A percentile compares a stretch with the other conserved stretches of the same genome.
Conservation (phyloP, 2,113 vertebrate genomes). For the Tachycineta bicolor region DNA sequence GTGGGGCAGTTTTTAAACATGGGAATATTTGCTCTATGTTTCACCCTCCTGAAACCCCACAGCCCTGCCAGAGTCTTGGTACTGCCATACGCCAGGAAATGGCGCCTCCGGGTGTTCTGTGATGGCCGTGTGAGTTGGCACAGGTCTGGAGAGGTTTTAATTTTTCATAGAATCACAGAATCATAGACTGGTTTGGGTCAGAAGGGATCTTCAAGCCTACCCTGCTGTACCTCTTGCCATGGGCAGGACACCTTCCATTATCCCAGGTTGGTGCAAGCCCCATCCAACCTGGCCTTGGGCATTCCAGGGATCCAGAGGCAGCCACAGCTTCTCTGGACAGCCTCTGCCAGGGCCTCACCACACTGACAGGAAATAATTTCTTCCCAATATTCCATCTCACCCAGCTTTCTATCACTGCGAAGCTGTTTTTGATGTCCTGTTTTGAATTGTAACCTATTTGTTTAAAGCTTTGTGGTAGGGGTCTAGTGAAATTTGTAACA, state of each 20-base stretch:
- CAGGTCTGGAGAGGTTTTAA: background rate
- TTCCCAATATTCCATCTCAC: background rate
- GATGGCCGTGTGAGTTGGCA: background rate
- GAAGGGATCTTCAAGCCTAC: background rate
- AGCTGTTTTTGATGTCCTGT: background rate
- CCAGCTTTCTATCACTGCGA: background rate
- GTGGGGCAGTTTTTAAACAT: background rate
- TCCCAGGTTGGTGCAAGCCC: background rate
- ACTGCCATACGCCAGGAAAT: rapidly evolving
- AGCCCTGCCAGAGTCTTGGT: no score
- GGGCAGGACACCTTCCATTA: background rate
- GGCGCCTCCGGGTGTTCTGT: no score
- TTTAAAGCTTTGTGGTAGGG: background rate
- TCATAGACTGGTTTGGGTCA: background rate
- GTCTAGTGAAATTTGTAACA: no score
- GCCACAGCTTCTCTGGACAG: background rate
- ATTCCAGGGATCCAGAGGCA: background rate
- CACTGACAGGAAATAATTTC: background rate
- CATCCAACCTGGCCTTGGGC: rapidly evolving
- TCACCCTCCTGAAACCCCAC: no score
- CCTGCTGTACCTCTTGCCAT: rapidly evolving
- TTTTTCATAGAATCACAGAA: background rate
- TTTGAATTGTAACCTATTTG: background rate
- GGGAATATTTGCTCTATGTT: rapidly evolving
- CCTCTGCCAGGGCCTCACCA: background rate